These are phyloP conservation scores for Thrips palmi DNA, from an alignment of 1,140 invertebrate species.

Conservation along the genomic window DNA sequence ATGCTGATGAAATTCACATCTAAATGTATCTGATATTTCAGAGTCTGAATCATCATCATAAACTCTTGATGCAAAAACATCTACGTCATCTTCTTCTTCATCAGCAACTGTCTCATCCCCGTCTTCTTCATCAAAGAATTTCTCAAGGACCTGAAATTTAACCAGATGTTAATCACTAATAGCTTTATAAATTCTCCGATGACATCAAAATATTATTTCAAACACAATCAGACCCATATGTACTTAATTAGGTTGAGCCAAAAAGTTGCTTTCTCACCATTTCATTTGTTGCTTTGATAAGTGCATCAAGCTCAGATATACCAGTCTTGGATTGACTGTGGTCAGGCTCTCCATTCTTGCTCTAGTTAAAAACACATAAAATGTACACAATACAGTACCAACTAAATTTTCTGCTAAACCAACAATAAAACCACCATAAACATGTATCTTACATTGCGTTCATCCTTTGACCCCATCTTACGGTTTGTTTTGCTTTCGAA, in stretches of 20 bases:
- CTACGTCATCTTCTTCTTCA: slow-evolving; percentile 17
- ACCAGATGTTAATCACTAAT: slow-evolving; percentile 9
- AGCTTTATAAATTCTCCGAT: slow-evolving; percentile 4
- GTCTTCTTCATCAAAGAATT: slow-evolving; percentile 28
- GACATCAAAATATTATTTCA: no score
- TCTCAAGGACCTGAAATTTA: slow-evolving; percentile 21
- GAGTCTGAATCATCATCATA: no score
- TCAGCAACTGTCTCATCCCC: slow-evolving; percentile 18
- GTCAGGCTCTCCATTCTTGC: slow-evolving; percentile 12
- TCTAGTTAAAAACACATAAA: slow-evolving; percentile 4
- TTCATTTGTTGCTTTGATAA: slow-evolving; percentile 37
- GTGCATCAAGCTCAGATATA: slow-evolving; percentile 29
- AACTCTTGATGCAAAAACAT: slow-evolving; percentile 15
- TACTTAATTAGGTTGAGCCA: slow-evolving; percentile 10
- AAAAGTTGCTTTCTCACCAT: slow-evolving; percentile 26
- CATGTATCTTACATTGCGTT: slow-evolving; percentile 5
- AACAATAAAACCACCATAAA: slow-evolving; percentile 9
- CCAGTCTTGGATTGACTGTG: slow-evolving; percentile 17
- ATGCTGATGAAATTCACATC: slow-evolving; percentile 62
- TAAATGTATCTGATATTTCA: slow-evolving; percentile 22
- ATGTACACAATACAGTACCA: no score
- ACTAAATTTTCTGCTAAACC: no score
- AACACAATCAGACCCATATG: background rate
- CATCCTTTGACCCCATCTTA: background rate
- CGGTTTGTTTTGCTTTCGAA: slow-evolving; percentile 45